Conservation (phyloP, 1,140 invertebrate genomes). For the Caenorhabditis remanei region DNA sequence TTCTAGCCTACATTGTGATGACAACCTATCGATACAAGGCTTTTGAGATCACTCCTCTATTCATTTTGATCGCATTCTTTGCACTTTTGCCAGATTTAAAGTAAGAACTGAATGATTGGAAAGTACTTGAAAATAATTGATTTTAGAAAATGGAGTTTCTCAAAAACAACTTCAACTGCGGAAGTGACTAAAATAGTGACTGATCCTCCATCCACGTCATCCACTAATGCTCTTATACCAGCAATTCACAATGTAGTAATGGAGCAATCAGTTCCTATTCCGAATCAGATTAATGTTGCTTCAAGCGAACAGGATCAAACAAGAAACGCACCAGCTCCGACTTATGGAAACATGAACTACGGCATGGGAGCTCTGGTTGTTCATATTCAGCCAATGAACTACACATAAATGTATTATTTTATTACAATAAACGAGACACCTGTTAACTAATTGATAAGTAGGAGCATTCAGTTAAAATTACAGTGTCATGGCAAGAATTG, state of each 20-base stretch:
- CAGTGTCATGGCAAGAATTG: not conserved
- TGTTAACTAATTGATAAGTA: not conserved
- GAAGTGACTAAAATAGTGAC: constrained; percentile 18
- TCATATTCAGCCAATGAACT: constrained; percentile 20
- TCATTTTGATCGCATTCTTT: not conserved
- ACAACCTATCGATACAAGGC: constrained; percentile 35
- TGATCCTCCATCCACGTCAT: not conserved
- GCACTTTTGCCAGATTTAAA: not conserved
- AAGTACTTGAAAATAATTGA: not conserved
- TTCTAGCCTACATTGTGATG: constrained; percentile 32
- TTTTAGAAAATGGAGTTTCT: not conserved
- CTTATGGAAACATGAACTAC: constrained; percentile 29
- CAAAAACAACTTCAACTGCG: constrained; percentile 5
- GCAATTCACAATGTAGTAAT: not conserved
- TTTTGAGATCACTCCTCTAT: constrained; percentile 10
- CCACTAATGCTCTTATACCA: not conserved
- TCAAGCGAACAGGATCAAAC: not conserved
- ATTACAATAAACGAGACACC: not conserved
- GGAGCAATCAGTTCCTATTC: not conserved
- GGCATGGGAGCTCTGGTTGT: constrained; percentile 36
- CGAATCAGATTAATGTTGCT: not conserved
- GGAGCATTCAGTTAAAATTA: not conserved
- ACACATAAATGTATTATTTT: not conserved
- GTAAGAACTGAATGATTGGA: not conserved
- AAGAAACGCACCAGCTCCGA: not conserved